Evolutionary conservation across 1,140 invertebrate species (phyloP).

Genomic region (Ladona fulva): DNA sequence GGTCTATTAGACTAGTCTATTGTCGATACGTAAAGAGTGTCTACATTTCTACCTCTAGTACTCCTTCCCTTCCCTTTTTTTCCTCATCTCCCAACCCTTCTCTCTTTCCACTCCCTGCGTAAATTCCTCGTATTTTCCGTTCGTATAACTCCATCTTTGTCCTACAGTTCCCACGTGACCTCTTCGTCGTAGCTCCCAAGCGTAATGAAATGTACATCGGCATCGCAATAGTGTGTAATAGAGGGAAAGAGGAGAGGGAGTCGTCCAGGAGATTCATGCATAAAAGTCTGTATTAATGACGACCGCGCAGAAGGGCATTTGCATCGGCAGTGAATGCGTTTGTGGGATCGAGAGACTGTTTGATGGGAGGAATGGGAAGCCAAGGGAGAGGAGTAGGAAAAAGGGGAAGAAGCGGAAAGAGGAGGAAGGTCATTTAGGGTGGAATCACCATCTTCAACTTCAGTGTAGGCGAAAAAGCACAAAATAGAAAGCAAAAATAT

Average conservation of each 20-base stretch:
- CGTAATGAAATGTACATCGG: slow-evolving; percentile 15
- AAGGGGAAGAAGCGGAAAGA: not conserved
- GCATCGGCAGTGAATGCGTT: slow-evolving; percentile 15
- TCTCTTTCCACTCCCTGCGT: not conserved
- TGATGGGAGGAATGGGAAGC: not conserved
- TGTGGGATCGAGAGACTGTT: slow-evolving; percentile 3
- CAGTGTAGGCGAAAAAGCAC: no score
- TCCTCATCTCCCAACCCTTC: not conserved
- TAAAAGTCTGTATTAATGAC: slow-evolving; percentile 17
- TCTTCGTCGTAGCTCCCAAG: not conserved
- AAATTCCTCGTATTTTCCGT: not conserved
- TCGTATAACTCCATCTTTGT: not conserved
- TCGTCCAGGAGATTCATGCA: not conserved
- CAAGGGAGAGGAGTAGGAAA: not conserved
- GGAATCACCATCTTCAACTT: no score
- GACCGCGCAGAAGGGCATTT: not conserved
- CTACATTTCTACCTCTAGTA: no score
- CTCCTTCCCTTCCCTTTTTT: no score
- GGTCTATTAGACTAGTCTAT: no score
- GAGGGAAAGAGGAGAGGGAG: not conserved
- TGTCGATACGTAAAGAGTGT: no score
- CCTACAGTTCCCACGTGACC: not conserved
- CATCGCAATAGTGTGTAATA: not conserved
- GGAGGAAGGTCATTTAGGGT: not conserved
- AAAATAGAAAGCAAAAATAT: no score